Conservation (phyloP, 1,140 invertebrate genomes). For the Bombus superbus region DNA sequence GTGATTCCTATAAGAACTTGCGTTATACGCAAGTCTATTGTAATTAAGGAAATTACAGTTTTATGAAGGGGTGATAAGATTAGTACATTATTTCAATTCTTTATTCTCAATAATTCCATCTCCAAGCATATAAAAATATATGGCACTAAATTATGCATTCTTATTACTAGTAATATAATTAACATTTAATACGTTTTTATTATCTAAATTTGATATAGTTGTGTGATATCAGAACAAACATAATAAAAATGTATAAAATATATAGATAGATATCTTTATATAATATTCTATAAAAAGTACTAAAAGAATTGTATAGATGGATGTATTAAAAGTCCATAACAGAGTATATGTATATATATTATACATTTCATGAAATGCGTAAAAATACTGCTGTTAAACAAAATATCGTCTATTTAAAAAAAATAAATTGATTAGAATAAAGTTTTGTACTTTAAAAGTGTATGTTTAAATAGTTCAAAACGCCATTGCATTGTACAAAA, state of each 20-base stretch:
- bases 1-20: not conserved
- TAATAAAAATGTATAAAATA: constrained; percentile 33
- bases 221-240: not conserved
- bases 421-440: constrained; percentile 17
- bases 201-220: not conserved
- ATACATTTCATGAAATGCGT: not conserved
- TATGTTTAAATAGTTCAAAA: constrained; percentile 10
- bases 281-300: not conserved
- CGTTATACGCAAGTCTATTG: not conserved
- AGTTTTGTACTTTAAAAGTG: constrained; percentile 34
- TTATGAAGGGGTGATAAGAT: constrained; percentile 10
- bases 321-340: not conserved
- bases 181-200: constrained; percentile 14
- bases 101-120: constrained; percentile 15
- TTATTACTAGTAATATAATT: constrained; percentile 4
- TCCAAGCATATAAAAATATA: not conserved
- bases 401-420: not conserved
- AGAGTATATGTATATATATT: no score
- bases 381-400: constrained; percentile 19
- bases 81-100: not conserved
- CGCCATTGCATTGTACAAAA: constrained; percentile 21
- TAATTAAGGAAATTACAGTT: not conserved
- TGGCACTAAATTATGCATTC: constrained; percentile 12
- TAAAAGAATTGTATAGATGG: not conserved
- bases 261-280: constrained; percentile 6